Evolutionary conservation across 2,888 invertebrate genomes (phyloP).

Genomic region (Pheosia tremula): DNA sequence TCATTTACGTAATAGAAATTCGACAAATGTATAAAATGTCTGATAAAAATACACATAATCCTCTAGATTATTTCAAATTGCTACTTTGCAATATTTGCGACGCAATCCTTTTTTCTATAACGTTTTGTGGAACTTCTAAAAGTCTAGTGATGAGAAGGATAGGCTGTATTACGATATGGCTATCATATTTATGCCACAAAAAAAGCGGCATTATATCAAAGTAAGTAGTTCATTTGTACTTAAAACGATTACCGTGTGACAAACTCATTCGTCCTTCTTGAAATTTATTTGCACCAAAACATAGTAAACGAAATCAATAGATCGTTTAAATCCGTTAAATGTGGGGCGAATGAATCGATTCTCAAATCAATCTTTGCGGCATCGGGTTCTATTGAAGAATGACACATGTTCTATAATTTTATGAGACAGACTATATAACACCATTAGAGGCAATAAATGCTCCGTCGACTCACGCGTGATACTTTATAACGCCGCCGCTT

Average conservation of each 20-base stretch:
- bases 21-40: constrained; percentile 56
- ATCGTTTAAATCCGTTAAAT: background rate
- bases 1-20: constrained; percentile 78
- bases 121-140: background rate
- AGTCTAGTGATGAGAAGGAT: too few relatives aligned
- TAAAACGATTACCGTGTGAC: background rate
- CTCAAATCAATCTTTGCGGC: constrained; percentile 20
- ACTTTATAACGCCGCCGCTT: constrained; percentile 55
- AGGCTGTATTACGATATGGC: too few relatives aligned
- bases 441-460: constrained; percentile 68
- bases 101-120: background rate
- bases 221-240: too few relatives aligned
- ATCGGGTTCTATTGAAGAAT: constrained; percentile 22
- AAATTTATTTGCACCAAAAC: background rate
- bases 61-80: background rate
- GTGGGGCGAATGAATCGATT: constrained; percentile 1
- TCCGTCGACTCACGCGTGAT: constrained; percentile 54
- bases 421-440: constrained; percentile 62
- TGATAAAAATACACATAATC: constrained; percentile 22
- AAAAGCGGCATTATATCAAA: too few relatives aligned
- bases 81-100: too few relatives aligned
- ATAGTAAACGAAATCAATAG: background rate
- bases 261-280: background rate
- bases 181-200: too few relatives aligned
- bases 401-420: constrained; percentile 58